Conservation (phyloP, 2,113 vertebrate species). For the Verasper variegatus region DNA sequence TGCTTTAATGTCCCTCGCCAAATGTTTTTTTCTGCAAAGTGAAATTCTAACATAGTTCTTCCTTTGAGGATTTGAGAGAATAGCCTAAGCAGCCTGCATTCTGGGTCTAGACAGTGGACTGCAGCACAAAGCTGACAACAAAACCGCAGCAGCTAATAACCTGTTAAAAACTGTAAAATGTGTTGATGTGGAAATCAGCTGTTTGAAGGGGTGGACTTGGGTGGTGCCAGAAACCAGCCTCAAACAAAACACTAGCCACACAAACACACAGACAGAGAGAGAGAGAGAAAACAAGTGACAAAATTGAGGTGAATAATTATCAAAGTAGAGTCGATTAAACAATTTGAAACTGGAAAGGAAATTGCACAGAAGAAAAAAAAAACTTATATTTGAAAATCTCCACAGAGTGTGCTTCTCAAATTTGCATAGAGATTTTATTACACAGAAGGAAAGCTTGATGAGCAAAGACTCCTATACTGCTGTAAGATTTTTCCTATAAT, state of each 20-base stretch:
- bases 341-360: neutral
- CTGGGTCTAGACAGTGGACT: neutral
- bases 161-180: neutral
- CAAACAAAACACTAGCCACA: neutral
- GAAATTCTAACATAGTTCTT: neutral
- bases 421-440: neutral
- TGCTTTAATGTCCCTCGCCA: constrained; percentile 2
- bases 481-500: neutral
- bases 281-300: neutral
- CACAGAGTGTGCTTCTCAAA: neutral
- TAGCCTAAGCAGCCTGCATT: neutral
- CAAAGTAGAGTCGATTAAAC: too few relatives aligned
- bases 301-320: too few relatives aligned
- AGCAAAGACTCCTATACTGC: neutral
- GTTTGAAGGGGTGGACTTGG: neutral
- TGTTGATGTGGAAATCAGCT: neutral
- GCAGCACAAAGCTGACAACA: constrained; percentile 4
- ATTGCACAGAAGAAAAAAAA: neutral
- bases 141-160: neutral
- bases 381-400: too few relatives aligned
- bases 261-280: neutral
- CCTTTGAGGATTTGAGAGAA: constrained; percentile 5
- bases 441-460: neutral
- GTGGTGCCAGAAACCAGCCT: too few relatives aligned
- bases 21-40: constrained; percentile 16